Evolutionary conservation across 2,113 vertebrate species (phyloP).

Genomic region (Notiomystis cincta): DNA sequence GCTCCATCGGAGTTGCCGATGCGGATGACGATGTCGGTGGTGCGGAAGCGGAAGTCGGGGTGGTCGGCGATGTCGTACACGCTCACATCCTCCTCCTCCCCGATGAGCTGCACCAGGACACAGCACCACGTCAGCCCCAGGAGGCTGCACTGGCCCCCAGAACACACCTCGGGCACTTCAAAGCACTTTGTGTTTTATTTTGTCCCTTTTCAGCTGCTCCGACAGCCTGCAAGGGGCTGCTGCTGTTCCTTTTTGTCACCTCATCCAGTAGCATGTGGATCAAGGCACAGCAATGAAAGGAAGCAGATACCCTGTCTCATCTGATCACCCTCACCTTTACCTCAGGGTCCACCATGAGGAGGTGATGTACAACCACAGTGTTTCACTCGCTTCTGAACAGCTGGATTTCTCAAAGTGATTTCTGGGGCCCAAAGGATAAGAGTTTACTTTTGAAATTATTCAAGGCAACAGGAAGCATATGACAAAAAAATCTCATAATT

Average conservation of each 20-base stretch:
- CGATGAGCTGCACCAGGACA: constrained; percentile 75
- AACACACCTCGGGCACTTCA: not conserved
- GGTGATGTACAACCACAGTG: not conserved
- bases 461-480: not conserved
- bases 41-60: constrained; percentile 95
- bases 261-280: not conserved
- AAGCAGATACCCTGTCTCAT: not conserved
- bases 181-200: not conserved
- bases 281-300: not conserved
- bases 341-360: accelerated
- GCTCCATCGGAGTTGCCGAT: constrained; percentile 88
- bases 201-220: not conserved
- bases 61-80: constrained; percentile 97
- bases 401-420: not conserved
- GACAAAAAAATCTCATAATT: not conserved
- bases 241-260: not conserved
- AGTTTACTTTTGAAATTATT: not conserved
- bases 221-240: not conserved
- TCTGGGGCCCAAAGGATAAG: not conserved
- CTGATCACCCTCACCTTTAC: not conserved
- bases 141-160: not conserved
- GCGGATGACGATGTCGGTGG: constrained; percentile 93
- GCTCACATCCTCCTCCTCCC: constrained; percentile 94
- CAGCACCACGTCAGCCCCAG: not conserved
- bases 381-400: not conserved